Evolutionary conservation across 2,113 vertebrate genomes (phyloP).

Genomic region (Mola mola): DNA sequence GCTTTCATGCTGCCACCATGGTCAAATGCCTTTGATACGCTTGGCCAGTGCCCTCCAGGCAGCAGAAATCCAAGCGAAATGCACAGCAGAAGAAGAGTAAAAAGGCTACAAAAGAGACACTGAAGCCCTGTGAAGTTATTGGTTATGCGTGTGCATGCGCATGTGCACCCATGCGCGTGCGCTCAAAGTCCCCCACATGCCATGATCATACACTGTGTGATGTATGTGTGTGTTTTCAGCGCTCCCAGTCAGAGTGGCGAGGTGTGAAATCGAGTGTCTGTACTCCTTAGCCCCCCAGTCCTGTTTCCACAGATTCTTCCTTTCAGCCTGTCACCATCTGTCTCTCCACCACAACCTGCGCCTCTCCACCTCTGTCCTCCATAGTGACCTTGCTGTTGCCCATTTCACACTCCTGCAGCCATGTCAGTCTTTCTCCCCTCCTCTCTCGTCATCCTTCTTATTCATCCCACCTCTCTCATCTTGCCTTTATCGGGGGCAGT

Average conservation of each 20-base stretch:
- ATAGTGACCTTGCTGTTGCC: conserved; percentile 66
- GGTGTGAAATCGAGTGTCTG: conserved; percentile 58
- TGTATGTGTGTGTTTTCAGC: conserved; percentile 33
- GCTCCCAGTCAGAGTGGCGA: conserved; percentile 32
- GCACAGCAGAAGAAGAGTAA: conserved; percentile 42
- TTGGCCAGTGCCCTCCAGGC: conserved; percentile 51
- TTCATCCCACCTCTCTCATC: conserved; percentile 37
- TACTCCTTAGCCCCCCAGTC: conserved; percentile 29
- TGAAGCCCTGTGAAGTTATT: conserved; percentile 41
- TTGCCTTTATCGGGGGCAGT: conserved; percentile 55
- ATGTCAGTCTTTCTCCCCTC: conserved; percentile 14
- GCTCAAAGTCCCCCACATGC: conserved; percentile 60
- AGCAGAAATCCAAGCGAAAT: conserved; percentile 52
- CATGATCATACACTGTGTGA: conserved; percentile 48
- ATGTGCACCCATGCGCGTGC: conserved; percentile 4
- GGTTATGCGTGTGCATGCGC: conserved; percentile 8
- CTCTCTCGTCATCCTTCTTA: conserved; percentile 19
- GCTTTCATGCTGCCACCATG: conserved; percentile 72
- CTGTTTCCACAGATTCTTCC: conserved; percentile 42
- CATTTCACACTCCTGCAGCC: conserved; percentile 58
- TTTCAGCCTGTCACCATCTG: conserved; percentile 50
- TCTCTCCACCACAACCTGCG: conserved; percentile 46
- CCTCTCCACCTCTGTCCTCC: conserved; percentile 20
- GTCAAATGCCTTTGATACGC: conserved; percentile 76
- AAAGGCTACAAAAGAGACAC: conserved; percentile 49